These are phyloP conservation scores for Troides helena DNA, from an alignment of 2,888 invertebrate genomes.

Conservation along the genomic window DNA sequence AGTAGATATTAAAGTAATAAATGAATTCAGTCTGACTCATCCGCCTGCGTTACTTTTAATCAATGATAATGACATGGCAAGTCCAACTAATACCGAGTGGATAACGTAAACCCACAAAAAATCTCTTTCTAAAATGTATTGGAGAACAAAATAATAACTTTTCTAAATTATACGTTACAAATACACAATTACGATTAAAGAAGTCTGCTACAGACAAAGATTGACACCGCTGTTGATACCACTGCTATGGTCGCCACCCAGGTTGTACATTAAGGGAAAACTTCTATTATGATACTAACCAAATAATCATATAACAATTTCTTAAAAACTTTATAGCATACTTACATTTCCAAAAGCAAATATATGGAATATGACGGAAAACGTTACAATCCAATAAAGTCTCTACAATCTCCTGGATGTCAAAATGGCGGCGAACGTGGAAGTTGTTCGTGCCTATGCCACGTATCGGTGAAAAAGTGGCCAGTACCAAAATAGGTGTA, in stretches of 20 bases:
- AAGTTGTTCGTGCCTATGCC: conserved; percentile 88
- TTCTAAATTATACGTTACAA: background rate
- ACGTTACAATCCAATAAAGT: conserved; percentile 85
- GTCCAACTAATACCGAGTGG: conserved; percentile 47
- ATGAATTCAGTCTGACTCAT: conserved; percentile 68
- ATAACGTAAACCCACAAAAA: conserved; percentile 10
- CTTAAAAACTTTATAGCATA: conserved; percentile 36
- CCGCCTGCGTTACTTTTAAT: conserved; percentile 68
- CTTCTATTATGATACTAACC: background rate
- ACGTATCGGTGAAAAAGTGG: conserved; percentile 84
- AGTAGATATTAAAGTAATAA: conserved; percentile 48
- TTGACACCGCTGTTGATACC: conserved; percentile 79
- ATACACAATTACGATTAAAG: conserved; percentile 36
- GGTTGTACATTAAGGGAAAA: conserved; percentile 39
- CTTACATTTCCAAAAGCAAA: conserved; percentile 79
- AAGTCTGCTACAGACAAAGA: conserved; percentile 49
- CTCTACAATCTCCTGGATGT: conserved; percentile 87
- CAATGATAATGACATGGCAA: conserved; percentile 80
- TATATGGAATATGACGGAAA: conserved; percentile 80
- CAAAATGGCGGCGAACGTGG: conserved; percentile 91
- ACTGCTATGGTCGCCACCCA: conserved; percentile 78
- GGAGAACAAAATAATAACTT: background rate
- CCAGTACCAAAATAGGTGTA: conserved; percentile 53
- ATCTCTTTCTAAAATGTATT: background rate
- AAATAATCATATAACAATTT: conserved; percentile 19